Base-by-base conservation (phyloP, 1,140 invertebrate species). In the Drosophila virilis region DNA sequence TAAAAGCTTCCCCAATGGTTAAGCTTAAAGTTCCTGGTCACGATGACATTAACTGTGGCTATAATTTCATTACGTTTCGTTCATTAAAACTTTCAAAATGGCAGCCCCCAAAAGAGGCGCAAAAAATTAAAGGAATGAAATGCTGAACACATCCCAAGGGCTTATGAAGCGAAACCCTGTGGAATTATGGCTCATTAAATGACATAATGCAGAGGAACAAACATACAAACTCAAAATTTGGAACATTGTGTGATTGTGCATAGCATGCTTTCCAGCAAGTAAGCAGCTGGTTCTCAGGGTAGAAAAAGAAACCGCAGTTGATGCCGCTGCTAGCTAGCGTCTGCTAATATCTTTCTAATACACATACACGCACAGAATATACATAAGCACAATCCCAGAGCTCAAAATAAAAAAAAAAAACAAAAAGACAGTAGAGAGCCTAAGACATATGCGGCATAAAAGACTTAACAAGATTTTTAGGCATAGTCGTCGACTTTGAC, bases 121-220 rank as follows among this genome's bases (percentile, higher is more conserved):
- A 45, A 46, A 62, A 82, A 78, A 72, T 52, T 40, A 60, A 65
- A 66, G 45, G 17, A 22, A 80, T 62, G 64, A 77, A 45, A 71
- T 45, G 45, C 8, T 32, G 45, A 58, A 38, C 61, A 82, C 64
- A 68, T 86, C 78, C 67, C 67, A 28, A 7, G 61, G 60, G 61
- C 61, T 48, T 60, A 58, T 71, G 28, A 50, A 12, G 17, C 33
- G 52, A 59, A 77, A 46, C 80, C 73, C 80, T 13, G 17, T 69
- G 82, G 76, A 86, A 86, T 83, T 88, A 82, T 88, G 83, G 83
- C 83, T 88, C 72, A 86, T 86, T 83, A 88, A 86, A 74, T 88
- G 71, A 88, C 79, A 86, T 82, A 86, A 82, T 82, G 76, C 76
- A 70, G 64, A 67, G 60, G 74, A 68, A 72, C 51, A 69, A 48